A percentile compares a stretch with the other conserved stretches of the same genome.
Evolutionary conservation across 2,113 vertebrate species (phyloP).

Genomic region (Vidua chalybeata): DNA sequence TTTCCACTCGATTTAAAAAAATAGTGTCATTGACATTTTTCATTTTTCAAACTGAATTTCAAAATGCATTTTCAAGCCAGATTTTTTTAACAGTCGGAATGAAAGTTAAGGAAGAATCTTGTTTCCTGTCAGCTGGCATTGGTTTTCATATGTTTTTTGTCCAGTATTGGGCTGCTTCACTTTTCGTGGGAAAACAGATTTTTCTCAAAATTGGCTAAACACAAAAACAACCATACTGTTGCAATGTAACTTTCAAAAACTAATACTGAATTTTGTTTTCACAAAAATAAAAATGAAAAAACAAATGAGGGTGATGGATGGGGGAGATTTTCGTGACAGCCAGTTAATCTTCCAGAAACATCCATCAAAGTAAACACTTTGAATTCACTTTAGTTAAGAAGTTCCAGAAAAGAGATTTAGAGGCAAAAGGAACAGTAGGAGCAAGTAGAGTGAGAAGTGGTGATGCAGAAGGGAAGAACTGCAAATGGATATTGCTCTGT

Average conservation of each 20-base stretch:
- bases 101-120: not conserved
- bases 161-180: not conserved
- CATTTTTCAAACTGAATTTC: conserved; percentile 4
- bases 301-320: not conserved
- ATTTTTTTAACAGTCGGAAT: not conserved
- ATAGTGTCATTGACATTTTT: not conserved
- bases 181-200: not conserved
- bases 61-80: not conserved
- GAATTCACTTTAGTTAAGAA: not conserved
- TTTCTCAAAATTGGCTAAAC: not conserved
- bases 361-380: not conserved
- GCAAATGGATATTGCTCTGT: not conserved
- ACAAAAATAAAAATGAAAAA: not conserved
- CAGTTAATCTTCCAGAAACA: not conserved
- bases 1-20: not conserved
- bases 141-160: not conserved
- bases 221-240: not conserved
- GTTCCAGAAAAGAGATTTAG: not conserved
- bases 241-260: not conserved
- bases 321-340: not conserved
- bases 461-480: not conserved
- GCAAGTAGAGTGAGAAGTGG: not conserved
- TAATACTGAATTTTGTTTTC: not conserved
- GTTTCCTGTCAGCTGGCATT: not conserved
- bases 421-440: not conserved